phyloP scores from a whole-genome alignment of 1,140 invertebrate genomes.

The Saxidomus purpurata region DNA sequence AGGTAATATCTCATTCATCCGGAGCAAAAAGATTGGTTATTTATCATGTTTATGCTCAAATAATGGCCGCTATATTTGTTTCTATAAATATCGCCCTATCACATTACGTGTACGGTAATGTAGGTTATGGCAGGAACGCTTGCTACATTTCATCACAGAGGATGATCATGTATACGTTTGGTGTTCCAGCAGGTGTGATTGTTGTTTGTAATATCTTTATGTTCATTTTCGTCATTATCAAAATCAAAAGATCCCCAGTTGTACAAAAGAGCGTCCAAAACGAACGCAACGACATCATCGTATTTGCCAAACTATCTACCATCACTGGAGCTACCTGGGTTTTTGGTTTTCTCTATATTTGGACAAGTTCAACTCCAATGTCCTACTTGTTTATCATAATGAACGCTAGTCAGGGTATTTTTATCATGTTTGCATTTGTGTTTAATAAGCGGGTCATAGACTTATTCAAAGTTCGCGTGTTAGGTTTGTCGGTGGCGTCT shows the following conservation, averaged over 20 bases:
- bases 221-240: constrained; percentile 18
- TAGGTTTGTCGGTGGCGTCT: not conserved
- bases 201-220: constrained; percentile 27
- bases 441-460: not conserved
- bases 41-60: not conserved
- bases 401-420: constrained; percentile 35
- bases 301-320: constrained; percentile 55
- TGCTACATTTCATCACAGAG: constrained; percentile 23
- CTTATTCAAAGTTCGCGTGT: not conserved
- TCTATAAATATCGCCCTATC: constrained; percentile 13
- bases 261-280: not conserved
- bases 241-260: not conserved
- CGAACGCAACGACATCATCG: constrained; percentile 14
- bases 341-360: constrained; percentile 37
- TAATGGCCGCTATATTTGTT: not conserved
- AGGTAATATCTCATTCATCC: not conserved
- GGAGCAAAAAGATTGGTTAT: not conserved
- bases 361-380: not conserved
- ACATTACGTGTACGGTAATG: not conserved
- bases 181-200: constrained; percentile 14
- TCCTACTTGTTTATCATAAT: constrained; percentile 44
- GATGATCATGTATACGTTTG: constrained; percentile 37
- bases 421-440: constrained; percentile 33
- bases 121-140: constrained; percentile 16
- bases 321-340: constrained; percentile 51